Evolutionary conservation across 2,113 vertebrate species (phyloP), one percentile per base, ranked within the genome.

Genomic region (Herpailurus yagouaroundi): DNA sequence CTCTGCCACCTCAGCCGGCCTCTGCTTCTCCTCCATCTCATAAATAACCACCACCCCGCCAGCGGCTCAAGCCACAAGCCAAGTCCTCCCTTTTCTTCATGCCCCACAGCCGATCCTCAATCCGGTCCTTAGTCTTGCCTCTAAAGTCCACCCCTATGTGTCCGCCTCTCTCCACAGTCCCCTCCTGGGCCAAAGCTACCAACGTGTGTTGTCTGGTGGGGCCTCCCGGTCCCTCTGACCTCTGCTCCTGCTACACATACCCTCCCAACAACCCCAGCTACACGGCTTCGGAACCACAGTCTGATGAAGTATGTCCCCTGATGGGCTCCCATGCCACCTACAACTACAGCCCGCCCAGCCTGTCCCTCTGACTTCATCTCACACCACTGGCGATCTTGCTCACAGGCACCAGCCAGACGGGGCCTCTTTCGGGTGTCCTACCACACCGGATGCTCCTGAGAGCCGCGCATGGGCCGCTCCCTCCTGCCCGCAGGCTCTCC

Each of bases 241-340:
- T 13, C 8, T 5, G 38, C 45, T 7, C 38, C 69, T 25, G 16
- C 55, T 19, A 16, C 31, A 7, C 16, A 29, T 0, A 33, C 36
- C 55, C 31, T 23, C 33, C 33, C 5, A 23, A 38, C 74, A 41
- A 41, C 5, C 10, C 73, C 13, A 21, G 1, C 52, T 10, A 45
- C 27, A 0, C 21, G 15, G 45, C 23, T 36, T 7, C 1, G 1
- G 31, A 36, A 3, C 1, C 23, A 2, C 3, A 31, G 1, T 15
- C 50, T 36, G 23, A 64, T 31, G n/a, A 95, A 38, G n/a, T 5
- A 9, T 0, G 11, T 3, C 10, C 45, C 68, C 10, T 4, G 7
- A 41, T 1, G 41, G 41, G n/a, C 16, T 92, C 57, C 57, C 68
- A 33, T 6, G 1, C 18, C 18, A 27, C 68, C 5, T 12, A 52